Base-by-base conservation (phyloP, 2,113 vertebrate species). In the Oxyura jamaicensis region DNA sequence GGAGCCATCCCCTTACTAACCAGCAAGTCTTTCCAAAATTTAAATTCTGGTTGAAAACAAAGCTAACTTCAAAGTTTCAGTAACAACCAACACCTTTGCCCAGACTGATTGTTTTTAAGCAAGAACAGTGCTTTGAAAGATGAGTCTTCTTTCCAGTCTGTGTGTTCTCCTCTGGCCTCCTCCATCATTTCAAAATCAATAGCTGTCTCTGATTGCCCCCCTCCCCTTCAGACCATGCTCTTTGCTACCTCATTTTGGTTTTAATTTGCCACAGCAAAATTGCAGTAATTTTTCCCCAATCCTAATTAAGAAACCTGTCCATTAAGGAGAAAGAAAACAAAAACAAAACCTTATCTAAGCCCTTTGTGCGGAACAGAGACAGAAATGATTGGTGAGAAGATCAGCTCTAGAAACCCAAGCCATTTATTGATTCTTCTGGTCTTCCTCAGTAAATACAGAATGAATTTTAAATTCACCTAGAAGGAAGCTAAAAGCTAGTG, bases 251-350 rank as follows among this genome's bases (percentile, higher is more conserved):
- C 90, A 93, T 97, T 97, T 96, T 96, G 55, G 66, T 95, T 96
- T 94, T 97, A 97, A 97, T 97, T 97, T 97, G 91, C 95, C 66
- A 91, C 62, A 91, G 82, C 75, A 78, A 79, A 97, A 97, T 77
- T 93, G 87, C 87, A 91, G 76, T 96, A 35, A 92, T 91, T 91
- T 78, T 83, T 10, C 29, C 83, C 68, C 71, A 56, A 88, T 90
- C 87, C 78, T 96, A 96, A 97, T 97, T 97, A 98, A 93, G 83
- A 76, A 91, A 90, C 36, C 76, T 83, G 95, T 96, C 91, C 3
- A 1, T 97, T 96, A 97, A 92, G 68, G 88, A 66, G 48, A 83
- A 91, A 73, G 77, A 94, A 87, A 95, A 93, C 91, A 95, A 93
- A 96, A 72, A 0, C 74, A 88, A 95, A 86, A 59, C 83, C 84